Conservation (phyloP, 1,140 invertebrate species). For the Varroa destructor region DNA sequence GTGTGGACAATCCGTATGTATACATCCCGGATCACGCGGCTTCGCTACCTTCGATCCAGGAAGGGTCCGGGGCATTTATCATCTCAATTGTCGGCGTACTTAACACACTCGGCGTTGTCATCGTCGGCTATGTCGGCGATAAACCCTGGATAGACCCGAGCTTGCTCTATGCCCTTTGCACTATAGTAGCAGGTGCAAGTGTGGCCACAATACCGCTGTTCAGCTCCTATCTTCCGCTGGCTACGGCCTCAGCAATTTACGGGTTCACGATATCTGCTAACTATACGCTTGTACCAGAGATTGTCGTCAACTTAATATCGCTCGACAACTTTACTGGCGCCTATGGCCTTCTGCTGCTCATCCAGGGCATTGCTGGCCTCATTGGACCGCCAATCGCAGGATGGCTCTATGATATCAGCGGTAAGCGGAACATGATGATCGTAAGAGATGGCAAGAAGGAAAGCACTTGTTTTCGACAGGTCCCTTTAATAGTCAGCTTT, state of each 20-base stretch:
- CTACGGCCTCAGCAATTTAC: slow-evolving; percentile 47
- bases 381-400: slow-evolving; percentile 73
- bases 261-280: slow-evolving; percentile 73
- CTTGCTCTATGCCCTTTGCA: slow-evolving; percentile 61
- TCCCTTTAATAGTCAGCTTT: too few species aligned
- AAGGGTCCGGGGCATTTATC: slow-evolving; percentile 59
- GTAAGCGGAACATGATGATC: neutral
- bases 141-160: slow-evolving; percentile 57
- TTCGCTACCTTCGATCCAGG: slow-evolving; percentile 51
- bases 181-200: slow-evolving; percentile 57
- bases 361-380: slow-evolving; percentile 73
- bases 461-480: too few species aligned
- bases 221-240: slow-evolving; percentile 51
- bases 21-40: slow-evolving; percentile 63
- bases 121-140: slow-evolving; percentile 74
- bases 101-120: slow-evolving; percentile 70
- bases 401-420: slow-evolving; percentile 25
- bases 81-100: slow-evolving; percentile 70
- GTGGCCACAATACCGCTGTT: slow-evolving; percentile 57
- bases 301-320: slow-evolving; percentile 66
- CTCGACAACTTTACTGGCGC: slow-evolving; percentile 75
- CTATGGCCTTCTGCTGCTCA: slow-evolving; percentile 68
- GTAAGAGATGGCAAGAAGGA: too few species aligned
- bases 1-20: slow-evolving; percentile 72
- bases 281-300: slow-evolving; percentile 69